These are phyloP conservation scores for Cotesia glomerata DNA, from an alignment of 1,140 invertebrate genomes.

Conservation along the genomic window DNA sequence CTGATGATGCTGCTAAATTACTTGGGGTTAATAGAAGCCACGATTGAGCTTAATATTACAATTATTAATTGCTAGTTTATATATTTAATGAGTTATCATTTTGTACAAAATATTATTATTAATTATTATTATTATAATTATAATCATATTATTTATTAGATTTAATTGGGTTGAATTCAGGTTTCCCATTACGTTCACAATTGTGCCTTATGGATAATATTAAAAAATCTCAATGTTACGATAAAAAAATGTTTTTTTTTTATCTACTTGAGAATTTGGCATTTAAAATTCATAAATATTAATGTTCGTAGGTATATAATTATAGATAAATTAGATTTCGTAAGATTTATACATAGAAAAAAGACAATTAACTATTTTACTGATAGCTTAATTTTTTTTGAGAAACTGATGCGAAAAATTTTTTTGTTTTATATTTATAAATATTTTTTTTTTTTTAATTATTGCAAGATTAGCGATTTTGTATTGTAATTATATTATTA, in stretches of 20 bases:
- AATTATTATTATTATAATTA: constrained; percentile 8
- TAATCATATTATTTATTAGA: constrained; percentile 1
- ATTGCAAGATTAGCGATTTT: neutral
- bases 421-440: neutral
- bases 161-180: constrained; percentile 11
- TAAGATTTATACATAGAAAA: too few species aligned
- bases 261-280: constrained; percentile 19
- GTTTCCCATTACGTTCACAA: constrained; percentile 42
- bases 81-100: neutral
- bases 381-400: too few species aligned
- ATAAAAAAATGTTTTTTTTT: constrained; percentile 5
- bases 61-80: neutral
- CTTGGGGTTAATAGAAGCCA: constrained; percentile 74
- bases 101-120: neutral
- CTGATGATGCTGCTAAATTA: constrained; percentile 86
- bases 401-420: too few species aligned
- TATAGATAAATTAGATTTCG: too few species aligned
- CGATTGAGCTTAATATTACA: constrained; percentile 41
- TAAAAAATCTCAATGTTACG: constrained; percentile 22
- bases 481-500: neutral
- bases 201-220: constrained; percentile 47
- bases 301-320: too few species aligned
- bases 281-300: constrained; percentile 11
- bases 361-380: too few species aligned
- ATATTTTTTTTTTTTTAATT: neutral